phyloP scores from a whole-genome alignment of 2,888 invertebrate genomes.

The Ormyrus thymus region DNA sequence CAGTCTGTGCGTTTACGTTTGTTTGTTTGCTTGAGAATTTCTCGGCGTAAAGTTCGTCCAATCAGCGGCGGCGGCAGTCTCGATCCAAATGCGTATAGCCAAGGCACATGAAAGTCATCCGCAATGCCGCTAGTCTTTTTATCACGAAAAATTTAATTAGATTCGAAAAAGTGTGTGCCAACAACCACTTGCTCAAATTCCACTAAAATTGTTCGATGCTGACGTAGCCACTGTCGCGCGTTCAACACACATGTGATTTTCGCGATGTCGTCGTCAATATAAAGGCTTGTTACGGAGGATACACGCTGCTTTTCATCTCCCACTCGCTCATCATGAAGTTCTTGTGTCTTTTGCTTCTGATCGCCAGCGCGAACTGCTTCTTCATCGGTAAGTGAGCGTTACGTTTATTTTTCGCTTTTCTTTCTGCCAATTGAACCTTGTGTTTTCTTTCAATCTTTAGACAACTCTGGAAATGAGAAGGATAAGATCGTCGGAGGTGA shows the following conservation, averaged over 20 bases:
- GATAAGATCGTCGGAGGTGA: constrained; percentile 52
- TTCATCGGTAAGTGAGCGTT: constrained; percentile 34
- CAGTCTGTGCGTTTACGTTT: background rate
- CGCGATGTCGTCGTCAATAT: constrained; percentile 37
- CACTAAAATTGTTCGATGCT: constrained; percentile 20
- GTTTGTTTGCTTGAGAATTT: background rate
- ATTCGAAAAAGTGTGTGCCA: constrained; percentile 16
- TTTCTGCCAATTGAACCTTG: constrained; percentile 1
- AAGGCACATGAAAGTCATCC: background rate
- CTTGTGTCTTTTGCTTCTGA: constrained; percentile 35
- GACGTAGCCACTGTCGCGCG: constrained; percentile 27
- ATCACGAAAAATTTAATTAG: constrained; percentile 26
- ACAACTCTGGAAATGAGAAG: constrained; percentile 23
- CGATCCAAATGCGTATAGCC: background rate
- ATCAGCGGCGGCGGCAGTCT: background rate
- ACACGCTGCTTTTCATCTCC: constrained; percentile 34
- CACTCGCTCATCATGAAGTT: constrained; percentile 40
- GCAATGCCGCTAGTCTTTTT: constrained; percentile 9
- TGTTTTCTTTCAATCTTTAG: constrained; percentile 18
- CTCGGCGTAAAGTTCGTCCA: background rate
- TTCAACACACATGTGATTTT: constrained; percentile 39
- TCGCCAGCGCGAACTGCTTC: constrained; percentile 40
- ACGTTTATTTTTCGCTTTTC: background rate
- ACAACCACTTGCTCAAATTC: constrained; percentile 32
- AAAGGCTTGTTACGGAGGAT: constrained; percentile 32